Conservation (phyloP, 1,140 invertebrate species). For the Aphelinus certus region DNA sequence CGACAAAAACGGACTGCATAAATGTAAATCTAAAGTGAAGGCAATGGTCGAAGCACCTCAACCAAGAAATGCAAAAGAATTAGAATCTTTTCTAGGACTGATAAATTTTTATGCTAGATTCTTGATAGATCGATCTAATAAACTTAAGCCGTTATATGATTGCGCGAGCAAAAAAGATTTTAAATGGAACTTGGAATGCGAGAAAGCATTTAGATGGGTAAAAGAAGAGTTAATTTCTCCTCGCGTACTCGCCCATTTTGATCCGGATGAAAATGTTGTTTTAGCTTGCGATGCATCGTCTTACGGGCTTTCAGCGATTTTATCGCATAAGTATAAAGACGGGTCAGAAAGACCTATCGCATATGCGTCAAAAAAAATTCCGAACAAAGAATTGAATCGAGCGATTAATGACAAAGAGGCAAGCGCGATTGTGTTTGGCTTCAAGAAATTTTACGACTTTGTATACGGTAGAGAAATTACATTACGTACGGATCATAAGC, state of each 20-base stretch:
- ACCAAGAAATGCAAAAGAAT: constrained; percentile 5
- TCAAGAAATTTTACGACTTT: neutral
- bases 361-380: too few species aligned
- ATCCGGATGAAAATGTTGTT: constrained; percentile 48
- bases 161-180: constrained; percentile 24
- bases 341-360: neutral
- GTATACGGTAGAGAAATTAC: neutral
- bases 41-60: neutral
- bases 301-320: constrained; percentile 54
- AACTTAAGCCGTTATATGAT: constrained; percentile 25
- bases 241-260: constrained; percentile 45
- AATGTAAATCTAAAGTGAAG: neutral
- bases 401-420: too few species aligned
- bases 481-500: constrained; percentile 1
- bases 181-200: constrained; percentile 23
- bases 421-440: too few species aligned
- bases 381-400: too few species aligned
- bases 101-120: constrained; percentile 29
- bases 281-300: constrained; percentile 57
- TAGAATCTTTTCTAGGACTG: constrained; percentile 16
- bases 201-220: constrained; percentile 39
- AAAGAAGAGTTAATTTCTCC: constrained; percentile 44
- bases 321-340: constrained; percentile 49
- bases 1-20: neutral
- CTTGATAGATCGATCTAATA: neutral